Evolutionary conservation across 2,113 vertebrate genomes (phyloP).

Genomic region (Zapus hudsonius): DNA sequence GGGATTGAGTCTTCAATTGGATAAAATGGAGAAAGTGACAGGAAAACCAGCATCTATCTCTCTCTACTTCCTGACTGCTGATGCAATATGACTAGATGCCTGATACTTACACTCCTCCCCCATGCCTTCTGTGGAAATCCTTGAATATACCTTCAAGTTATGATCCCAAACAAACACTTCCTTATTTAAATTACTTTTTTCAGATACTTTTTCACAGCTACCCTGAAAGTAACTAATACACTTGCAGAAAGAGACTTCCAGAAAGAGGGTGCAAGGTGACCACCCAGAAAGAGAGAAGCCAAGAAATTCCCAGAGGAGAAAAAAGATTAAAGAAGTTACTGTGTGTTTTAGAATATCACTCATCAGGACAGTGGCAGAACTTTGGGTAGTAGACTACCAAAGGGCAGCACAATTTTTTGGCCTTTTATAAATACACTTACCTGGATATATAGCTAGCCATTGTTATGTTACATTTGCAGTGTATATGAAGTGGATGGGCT

Average conservation of each 20-base stretch:
- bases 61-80: neutral
- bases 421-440: slow-evolving; percentile 7
- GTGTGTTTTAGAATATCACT: neutral
- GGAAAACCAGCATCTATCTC: neutral
- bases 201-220: no score
- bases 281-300: neutral
- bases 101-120: neutral
- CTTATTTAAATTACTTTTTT: neutral
- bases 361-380: neutral
- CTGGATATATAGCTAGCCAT: slow-evolving; percentile 29
- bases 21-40: neutral
- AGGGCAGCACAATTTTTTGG: neutral
- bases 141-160: neutral
- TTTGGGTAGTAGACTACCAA: neutral
- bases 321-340: no score
- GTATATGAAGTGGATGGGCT: neutral
- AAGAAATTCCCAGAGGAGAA: neutral
- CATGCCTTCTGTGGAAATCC: neutral
- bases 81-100: no score
- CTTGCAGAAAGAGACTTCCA: neutral
- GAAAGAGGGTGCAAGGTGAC: neutral
- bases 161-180: neutral
- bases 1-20: neutral
- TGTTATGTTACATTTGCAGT: neutral
- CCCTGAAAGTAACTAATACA: neutral